Conservation (phyloP, 2,888 invertebrate genomes). For the Fragum whitleyi region DNA sequence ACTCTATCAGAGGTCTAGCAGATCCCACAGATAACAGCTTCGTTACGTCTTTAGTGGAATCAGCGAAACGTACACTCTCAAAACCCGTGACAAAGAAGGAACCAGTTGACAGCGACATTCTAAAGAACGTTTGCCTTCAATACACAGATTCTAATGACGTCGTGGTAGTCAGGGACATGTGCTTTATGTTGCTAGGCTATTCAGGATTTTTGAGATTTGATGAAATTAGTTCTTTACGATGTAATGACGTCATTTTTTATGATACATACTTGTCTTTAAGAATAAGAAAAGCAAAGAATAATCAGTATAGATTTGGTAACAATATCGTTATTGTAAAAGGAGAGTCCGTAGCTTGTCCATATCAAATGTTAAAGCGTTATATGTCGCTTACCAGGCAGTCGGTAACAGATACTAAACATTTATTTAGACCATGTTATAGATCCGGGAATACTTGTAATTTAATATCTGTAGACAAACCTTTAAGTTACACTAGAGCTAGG, state of each 20-base stretch:
- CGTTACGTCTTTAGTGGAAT: slow-evolving; percentile 50
- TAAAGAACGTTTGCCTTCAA: slow-evolving; percentile 39
- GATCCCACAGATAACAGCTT: slow-evolving; percentile 55
- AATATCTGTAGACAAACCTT: slow-evolving; percentile 18
- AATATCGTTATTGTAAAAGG: too few species aligned
- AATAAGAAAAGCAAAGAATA: slow-evolving; percentile 10
- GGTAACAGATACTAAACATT: too few species aligned
- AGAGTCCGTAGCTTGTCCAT: too few species aligned
- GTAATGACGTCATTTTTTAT: slow-evolving; percentile 14
- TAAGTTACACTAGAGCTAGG: slow-evolving; percentile 42
- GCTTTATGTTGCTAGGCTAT: slow-evolving; percentile 32
- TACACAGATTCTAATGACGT: slow-evolving; percentile 31
- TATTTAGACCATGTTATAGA: too few species aligned
- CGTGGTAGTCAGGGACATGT: slow-evolving; percentile 42
- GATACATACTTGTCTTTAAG: background rate
- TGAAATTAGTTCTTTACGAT: slow-evolving; percentile 5
- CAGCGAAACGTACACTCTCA: slow-evolving; percentile 36
- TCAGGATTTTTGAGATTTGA: slow-evolving; percentile 10
- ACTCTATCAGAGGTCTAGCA: slow-evolving; percentile 14
- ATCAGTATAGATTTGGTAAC: too few species aligned
- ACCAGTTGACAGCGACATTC: slow-evolving; percentile 42
- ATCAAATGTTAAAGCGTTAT: too few species aligned
- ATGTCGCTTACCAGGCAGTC: too few species aligned
- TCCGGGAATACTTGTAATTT: too few species aligned
- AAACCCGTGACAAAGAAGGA: slow-evolving; percentile 52